These are phyloP conservation scores for Cydia splendana DNA, from an alignment of 1,140 invertebrate species.

Conservation along the genomic window DNA sequence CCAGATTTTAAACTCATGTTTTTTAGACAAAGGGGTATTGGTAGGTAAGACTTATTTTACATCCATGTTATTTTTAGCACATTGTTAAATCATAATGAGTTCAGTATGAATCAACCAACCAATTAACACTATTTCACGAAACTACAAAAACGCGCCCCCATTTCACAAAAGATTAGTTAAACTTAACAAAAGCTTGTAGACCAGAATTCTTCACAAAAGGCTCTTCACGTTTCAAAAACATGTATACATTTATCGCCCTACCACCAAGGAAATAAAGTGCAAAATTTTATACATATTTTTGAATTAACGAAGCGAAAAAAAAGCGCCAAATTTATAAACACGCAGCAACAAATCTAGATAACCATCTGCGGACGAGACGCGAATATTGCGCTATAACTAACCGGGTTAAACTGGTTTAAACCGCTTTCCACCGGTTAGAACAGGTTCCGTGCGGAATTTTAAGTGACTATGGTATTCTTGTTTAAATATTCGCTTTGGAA, in stretches of 20 bases:
- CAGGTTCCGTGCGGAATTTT: slow-evolving; percentile 21
- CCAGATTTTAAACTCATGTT: too few species aligned
- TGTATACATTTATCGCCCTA: neutral
- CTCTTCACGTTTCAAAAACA: neutral
- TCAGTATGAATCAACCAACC: neutral
- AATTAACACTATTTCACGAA: slow-evolving; percentile 5
- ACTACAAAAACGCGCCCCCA: slow-evolving; percentile 12
- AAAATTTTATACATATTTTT: neutral
- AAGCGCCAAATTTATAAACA: slow-evolving; percentile 11
- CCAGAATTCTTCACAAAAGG: neutral
- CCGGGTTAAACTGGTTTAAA: slow-evolving; percentile 12
- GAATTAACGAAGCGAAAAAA: neutral
- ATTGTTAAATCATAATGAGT: too few species aligned
- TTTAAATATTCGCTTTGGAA: neutral
- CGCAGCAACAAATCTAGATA: slow-evolving; percentile 29
- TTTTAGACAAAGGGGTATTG: too few species aligned
- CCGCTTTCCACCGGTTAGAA: slow-evolving; percentile 3
- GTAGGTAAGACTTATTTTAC: too few species aligned
- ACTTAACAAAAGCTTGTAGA: neutral
- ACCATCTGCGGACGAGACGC: neutral
- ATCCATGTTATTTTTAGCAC: too few species aligned
- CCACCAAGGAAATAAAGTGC: neutral
- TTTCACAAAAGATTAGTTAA: neutral
- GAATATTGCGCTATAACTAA: slow-evolving; percentile 23
- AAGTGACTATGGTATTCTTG: slow-evolving; percentile 5